A percentile compares a stretch with the other conserved stretches of the same genome.
Evolutionary conservation across 2,888 invertebrate genomes (phyloP).

Genomic region (Apodemia mormo): DNA sequence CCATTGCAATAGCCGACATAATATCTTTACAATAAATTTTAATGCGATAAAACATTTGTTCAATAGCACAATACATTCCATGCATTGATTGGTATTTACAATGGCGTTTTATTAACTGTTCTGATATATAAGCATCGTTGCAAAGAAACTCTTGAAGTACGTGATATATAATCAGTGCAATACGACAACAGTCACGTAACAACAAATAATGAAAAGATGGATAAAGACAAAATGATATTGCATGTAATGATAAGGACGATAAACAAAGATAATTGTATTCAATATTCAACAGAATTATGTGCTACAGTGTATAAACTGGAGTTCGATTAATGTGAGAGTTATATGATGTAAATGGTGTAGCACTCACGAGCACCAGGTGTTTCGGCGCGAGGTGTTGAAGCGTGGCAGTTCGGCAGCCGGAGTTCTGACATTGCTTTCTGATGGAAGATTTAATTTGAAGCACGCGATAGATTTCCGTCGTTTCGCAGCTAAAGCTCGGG

Average conservation of each 20-base stretch:
- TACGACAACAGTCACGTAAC: conserved; percentile 22
- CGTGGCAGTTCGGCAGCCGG: conserved; percentile 55
- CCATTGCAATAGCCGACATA: not conserved
- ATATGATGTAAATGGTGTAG: conserved; percentile 17
- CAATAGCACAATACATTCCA: conserved; percentile 43
- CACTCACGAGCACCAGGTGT: conserved; percentile 78
- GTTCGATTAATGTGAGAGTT: conserved; percentile 26
- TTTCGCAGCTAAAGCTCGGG: conserved; percentile 72
- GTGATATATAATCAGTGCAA: conserved; percentile 14
- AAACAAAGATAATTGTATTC: conserved; percentile 41
- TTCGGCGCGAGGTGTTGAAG: conserved; percentile 65
- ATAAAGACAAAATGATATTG: conserved; percentile 53
- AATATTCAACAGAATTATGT: conserved; percentile 29
- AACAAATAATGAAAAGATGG: conserved; percentile 28
- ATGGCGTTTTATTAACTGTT: conserved; percentile 1
- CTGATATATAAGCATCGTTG: not conserved
- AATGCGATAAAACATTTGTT: conserved; percentile 19
- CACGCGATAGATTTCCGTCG: conserved; percentile 73
- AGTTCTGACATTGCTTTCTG: conserved; percentile 57
- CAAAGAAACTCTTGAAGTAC: conserved; percentile 9
- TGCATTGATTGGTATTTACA: conserved; percentile 39
- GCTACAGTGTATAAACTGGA: conserved; percentile 26
- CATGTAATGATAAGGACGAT: conserved; percentile 46
- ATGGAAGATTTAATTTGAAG: conserved; percentile 63
- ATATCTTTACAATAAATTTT: not conserved